These are phyloP conservation scores for Poeciliopsis infans DNA, from an alignment of 2,797 vertebrate species.

Conservation along the genomic window DNA sequence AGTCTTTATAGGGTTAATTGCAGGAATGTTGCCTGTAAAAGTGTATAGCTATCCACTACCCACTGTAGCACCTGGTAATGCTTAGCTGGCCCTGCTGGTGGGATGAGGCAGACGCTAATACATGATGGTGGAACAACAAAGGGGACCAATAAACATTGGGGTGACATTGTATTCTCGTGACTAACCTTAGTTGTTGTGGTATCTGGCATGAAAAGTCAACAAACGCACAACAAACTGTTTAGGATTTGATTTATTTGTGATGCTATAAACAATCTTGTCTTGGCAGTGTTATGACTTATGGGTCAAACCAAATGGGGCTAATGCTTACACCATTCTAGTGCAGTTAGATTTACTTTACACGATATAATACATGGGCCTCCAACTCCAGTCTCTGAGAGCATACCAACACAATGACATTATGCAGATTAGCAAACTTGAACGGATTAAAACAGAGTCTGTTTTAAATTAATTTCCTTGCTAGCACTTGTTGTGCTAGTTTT, in stretches of 20 bases:
- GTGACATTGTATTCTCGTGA: background rate
- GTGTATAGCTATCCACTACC: constrained; percentile 22
- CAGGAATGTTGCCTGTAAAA: constrained; percentile 49
- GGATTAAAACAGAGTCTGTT: background rate
- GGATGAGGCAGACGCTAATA: constrained; percentile 38
- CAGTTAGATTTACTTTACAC: background rate
- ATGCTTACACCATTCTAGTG: background rate
- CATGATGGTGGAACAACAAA: constrained; percentile 38
- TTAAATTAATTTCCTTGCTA: background rate
- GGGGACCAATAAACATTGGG: constrained; percentile 25
- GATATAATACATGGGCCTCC: background rate
- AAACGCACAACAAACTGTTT: background rate
- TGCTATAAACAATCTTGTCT: background rate
- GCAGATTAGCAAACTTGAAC: background rate
- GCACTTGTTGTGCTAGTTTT: background rate
- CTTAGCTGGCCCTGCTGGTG: constrained; percentile 39
- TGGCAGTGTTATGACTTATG: background rate
- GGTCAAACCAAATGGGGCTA: background rate
- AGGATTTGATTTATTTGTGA: background rate
- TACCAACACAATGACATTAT: background rate
- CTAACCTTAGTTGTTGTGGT: constrained; percentile 2
- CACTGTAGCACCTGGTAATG: constrained; percentile 55
- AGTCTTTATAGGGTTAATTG: constrained; percentile 37
- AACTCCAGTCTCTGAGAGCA: background rate
- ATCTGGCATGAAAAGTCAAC: constrained; percentile 2